Conservation (phyloP, 2,888 invertebrate genomes). For the Epinotia nisella region DNA sequence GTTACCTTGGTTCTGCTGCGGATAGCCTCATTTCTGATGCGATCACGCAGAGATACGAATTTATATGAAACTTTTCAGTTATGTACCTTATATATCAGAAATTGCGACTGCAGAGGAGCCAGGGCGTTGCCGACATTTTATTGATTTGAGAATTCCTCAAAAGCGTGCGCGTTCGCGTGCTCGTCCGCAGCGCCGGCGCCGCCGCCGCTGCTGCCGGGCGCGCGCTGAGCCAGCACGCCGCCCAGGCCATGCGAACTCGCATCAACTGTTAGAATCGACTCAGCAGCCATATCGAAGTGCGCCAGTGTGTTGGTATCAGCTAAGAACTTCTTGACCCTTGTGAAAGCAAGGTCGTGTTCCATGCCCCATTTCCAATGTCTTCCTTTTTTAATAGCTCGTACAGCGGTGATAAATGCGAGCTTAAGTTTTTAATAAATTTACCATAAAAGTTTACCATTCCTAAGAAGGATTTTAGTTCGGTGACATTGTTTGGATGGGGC, state of each 20-base stretch:
- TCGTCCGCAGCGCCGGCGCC: not conserved
- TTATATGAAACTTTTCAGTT: no score
- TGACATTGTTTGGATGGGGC: not conserved
- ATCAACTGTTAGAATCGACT: not conserved
- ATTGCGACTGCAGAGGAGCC: no score
- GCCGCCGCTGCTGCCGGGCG: not conserved
- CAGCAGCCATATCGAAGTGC: not conserved
- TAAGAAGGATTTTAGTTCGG: no score
- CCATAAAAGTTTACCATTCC: slow-evolving; percentile 3
- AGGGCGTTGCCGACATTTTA: no score
- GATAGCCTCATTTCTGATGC: no score
- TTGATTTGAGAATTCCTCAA: no score
- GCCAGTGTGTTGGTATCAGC: not conserved
- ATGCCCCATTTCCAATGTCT: slow-evolving; percentile 2
- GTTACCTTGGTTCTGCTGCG: no score
- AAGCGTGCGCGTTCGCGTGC: no score
- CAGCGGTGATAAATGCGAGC: not conserved
- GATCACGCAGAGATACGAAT: no score
- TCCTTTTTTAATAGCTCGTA: slow-evolving; percentile 7
- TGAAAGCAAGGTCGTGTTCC: not conserved
- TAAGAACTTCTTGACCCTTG: not conserved
- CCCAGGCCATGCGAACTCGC: not conserved
- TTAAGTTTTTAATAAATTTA: slow-evolving; percentile 8
- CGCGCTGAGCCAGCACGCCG: not conserved
- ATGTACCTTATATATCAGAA: no score